phyloP scores from a whole-genome alignment of 2,888 invertebrate genomes.

The Blastobasis adustella region DNA sequence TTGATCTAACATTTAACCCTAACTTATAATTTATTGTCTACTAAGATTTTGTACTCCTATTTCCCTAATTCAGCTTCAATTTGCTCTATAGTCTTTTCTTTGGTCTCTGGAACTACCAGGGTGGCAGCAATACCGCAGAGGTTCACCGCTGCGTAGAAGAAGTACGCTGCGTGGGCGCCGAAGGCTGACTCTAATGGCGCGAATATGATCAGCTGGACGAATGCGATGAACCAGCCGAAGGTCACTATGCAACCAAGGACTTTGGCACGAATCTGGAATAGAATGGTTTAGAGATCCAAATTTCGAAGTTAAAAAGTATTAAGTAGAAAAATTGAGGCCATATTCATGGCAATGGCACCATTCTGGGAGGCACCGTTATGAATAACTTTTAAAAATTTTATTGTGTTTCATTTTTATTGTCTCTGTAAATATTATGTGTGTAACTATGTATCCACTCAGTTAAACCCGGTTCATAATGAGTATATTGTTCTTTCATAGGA shows the following conservation, averaged over 20 bases:
- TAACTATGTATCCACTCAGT: too few species aligned
- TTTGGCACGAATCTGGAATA: slow-evolving; percentile 40
- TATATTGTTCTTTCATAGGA: too few species aligned
- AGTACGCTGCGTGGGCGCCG: slow-evolving; percentile 44
- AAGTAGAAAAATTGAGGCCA: too few species aligned
- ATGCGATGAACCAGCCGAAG: slow-evolving; percentile 29
- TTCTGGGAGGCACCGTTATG: too few species aligned
- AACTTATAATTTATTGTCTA: not conserved
- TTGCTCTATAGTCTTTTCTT: slow-evolving; percentile 42
- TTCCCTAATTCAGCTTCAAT: slow-evolving; percentile 26
- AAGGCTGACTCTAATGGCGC: slow-evolving; percentile 23
- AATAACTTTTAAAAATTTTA: too few species aligned
- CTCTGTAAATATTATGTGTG: too few species aligned
- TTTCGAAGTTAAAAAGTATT: too few species aligned
- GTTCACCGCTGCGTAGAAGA: slow-evolving; percentile 40
- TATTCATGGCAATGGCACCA: too few species aligned
- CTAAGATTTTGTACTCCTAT: not conserved
- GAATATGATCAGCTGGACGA: slow-evolving; percentile 28
- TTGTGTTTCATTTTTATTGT: too few species aligned
- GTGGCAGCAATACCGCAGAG: slow-evolving; percentile 32
- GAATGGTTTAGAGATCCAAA: not conserved
- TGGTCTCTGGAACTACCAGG: slow-evolving; percentile 53
- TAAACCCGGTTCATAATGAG: too few species aligned
- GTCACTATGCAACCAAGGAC: slow-evolving; percentile 32
- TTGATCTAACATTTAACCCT: not conserved